Base-by-base conservation (phyloP, 2,113 vertebrate genomes). In the Corythaixoides concolor region DNA sequence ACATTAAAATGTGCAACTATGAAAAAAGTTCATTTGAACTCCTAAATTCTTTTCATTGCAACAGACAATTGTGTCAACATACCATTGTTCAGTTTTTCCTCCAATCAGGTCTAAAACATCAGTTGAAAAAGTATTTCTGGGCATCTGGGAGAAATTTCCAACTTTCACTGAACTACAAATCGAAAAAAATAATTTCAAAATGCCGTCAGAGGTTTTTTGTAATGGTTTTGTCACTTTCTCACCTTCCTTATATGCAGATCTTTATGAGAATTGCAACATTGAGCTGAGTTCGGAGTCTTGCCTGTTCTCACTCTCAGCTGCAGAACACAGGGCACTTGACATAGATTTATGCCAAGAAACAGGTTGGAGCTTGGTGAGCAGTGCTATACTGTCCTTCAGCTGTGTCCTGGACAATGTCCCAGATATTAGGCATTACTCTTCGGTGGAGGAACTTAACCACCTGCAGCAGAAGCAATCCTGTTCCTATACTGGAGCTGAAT, bases 311-410 rank as follows among this genome's bases (percentile, higher is more conserved):
- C 18, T 30, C 27, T 69, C 60, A 19, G 5, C 11, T 39, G 28
- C 7, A n/a, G 43, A n/a, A 23, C 13, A 18, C 12, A 30, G 33
- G 28, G 6, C 33, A 12, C 32, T 23, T 0, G 0, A 19, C 9
- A 15, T 15, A 27, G 11, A 2, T 20, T 70, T 83, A 21, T 77
- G 53, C 52, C n/a, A n/a, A 63, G 49, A 37, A 19, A 33, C 2
- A 9, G 27, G 7, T 9, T 73, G 52, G 35, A 60, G 9, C 27
- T 64, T 39, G 30, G 50, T 62, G 33, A 11, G 15, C 35, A 37
- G n/a, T 11, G 28, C 18, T 37, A 5, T 35, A 0, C 14, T 86
- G 77, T 33, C 47, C 22, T 68, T 75, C 16, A 50, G 8, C 7
- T 28, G 43, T 3, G 1, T 55, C 53, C 77, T 19, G 27, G 21